Base-by-base conservation (phyloP, 2,888 invertebrate species). In the Lycaena phlaeas region DNA sequence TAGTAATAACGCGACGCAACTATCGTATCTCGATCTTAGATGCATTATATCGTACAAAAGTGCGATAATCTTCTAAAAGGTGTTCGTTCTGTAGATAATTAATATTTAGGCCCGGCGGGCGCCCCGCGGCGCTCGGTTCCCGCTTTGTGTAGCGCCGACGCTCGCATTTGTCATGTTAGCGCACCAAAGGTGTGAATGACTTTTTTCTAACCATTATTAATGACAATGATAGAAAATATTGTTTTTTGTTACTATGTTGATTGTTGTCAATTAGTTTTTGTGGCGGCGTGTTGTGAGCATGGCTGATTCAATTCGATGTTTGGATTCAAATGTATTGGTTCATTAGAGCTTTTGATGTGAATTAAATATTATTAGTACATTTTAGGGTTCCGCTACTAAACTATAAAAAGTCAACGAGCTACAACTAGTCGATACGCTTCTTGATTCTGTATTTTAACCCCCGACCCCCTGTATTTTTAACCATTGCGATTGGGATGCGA, bases 201-300 rank as follows among this genome's bases (percentile, higher is more conserved):
- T 79, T 79, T 82, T 76, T 82, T 78, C 68, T 68, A 74, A 75
- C 68, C 58, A 77, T 81, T 76, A 79, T 75, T 76, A 81, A 78
- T 79, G 76, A 78, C 79, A 81, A 76, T 77, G 74, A 76, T 78
- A 81, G 75, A 76, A 79, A 78, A 77, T 74, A 77, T 77, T 74
- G 70, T 79, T 79, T 77, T 77, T 81, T 79, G 66, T 72, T 71
- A 63, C 68, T 68, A 66, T 72, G 73, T 74, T 78, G 81, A 79
- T 82, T 79, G 78, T 78, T 77, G 77, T 79, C 82, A 81, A 78
- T 82, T 81, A 77, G 71, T 72, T 79, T 79, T 78, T 79, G 73
- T 74, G 65, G 58, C 57, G 61, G 73, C 68, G 66, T 68, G 70
- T 74, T 70, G 67, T 61, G 58, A 71, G 69, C 76, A 71, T 72